Conservation (phyloP, 2,797 vertebrate genomes). For the Epinephelus coioides region DNA sequence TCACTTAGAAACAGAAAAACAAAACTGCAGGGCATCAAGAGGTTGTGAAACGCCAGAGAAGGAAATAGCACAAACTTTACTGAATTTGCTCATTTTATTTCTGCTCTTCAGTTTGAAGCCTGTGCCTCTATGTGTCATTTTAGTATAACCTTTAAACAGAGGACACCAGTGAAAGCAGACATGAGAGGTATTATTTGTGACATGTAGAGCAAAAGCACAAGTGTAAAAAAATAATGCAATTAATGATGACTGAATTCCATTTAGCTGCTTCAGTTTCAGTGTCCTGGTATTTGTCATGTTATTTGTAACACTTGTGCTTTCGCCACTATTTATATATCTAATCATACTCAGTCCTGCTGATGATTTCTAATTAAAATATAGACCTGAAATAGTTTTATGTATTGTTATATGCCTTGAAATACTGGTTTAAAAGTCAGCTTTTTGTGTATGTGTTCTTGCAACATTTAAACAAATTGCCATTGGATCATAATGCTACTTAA, state of each 20-base stretch:
- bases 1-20: constrained; percentile 4
- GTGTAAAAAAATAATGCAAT: background rate
- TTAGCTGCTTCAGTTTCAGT: background rate
- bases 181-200: background rate
- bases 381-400: background rate
- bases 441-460: constrained; percentile 1
- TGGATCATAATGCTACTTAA: background rate
- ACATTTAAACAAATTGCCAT: background rate
- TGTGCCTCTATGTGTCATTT: background rate
- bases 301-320: no score
- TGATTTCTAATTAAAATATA: background rate
- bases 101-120: constrained; percentile 16
- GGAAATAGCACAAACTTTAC: constrained; percentile 21
- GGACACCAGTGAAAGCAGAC: background rate
- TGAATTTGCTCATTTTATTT: constrained; percentile 19
- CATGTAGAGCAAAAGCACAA: background rate
- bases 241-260: background rate
- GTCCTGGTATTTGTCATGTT: no score
- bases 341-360: background rate
- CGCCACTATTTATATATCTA: background rate
- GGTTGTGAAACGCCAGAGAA: constrained; percentile 15
- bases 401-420: background rate
- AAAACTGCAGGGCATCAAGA: constrained; percentile 8
- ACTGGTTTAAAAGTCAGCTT: background rate
- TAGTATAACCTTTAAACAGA: background rate